Conservation (phyloP, 2,113 vertebrate genomes). For the Nothoprocta perdicaria region DNA sequence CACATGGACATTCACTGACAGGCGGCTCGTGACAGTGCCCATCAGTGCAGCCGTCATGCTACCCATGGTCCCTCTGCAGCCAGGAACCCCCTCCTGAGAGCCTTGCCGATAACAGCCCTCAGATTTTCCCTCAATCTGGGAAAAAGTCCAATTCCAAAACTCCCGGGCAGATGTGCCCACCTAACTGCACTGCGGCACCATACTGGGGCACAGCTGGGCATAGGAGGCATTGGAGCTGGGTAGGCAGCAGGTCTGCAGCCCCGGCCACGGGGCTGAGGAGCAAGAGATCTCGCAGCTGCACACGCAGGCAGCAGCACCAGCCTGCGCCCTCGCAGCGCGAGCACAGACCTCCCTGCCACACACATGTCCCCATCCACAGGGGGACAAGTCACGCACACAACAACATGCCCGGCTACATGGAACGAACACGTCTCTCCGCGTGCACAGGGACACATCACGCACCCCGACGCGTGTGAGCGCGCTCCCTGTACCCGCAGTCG, state of each 20-base stretch:
- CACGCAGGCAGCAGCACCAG: too few species aligned
- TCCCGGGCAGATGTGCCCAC: too few species aligned
- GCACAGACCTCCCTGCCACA: too few species aligned
- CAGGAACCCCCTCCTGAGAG: fast-evolving
- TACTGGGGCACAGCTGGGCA: fast-evolving
- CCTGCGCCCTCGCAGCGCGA: too few species aligned
- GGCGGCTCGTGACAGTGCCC: not conserved
- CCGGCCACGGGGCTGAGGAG: fast-evolving
- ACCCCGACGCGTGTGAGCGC: too few species aligned
- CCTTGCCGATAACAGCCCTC: not conserved
- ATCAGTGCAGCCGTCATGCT: fast-evolving
- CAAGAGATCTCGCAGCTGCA: fast-evolving
- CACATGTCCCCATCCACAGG: fast-evolving
- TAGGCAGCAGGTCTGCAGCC: not conserved
- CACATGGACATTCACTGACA: too few species aligned
- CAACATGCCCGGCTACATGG: fast-evolving
- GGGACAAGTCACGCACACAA: fast-evolving
- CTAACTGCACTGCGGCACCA: too few species aligned
- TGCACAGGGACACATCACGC: not conserved
- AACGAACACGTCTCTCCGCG: not conserved
- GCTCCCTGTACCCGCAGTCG: too few species aligned
- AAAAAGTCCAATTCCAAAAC: too few species aligned
- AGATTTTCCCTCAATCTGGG: too few species aligned
- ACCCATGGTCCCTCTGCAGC: fast-evolving
- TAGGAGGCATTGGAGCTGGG: not conserved